phyloP scores from a whole-genome alignment of 2,888 invertebrate species.

The Leptarthrus brevirostris region DNA sequence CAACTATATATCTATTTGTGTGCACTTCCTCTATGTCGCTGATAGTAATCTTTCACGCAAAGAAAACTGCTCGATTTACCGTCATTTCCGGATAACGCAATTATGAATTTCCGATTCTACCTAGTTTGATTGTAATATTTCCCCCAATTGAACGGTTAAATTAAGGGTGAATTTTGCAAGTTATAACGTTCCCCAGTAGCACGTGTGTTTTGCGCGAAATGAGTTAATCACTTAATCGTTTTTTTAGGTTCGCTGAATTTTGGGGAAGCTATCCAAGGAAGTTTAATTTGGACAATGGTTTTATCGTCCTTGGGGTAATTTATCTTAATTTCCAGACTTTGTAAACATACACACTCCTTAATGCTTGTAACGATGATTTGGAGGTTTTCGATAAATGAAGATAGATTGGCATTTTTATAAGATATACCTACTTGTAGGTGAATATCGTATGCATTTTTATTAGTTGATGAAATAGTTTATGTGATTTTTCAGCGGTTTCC shows the following conservation, averaged over 20 bases:
- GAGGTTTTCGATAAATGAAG: constrained; percentile 34
- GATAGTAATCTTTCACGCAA: not conserved
- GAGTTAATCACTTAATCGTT: constrained; percentile 22
- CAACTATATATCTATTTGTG: not conserved
- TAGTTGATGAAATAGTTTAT: no score
- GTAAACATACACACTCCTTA: not conserved
- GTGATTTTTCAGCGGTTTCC: no score
- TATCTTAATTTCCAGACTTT: constrained; percentile 18
- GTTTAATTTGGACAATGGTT: not conserved
- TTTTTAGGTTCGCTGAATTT: constrained; percentile 5
- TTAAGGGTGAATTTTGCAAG: constrained; percentile 27
- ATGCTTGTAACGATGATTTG: constrained; percentile 35
- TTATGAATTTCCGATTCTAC: not conserved
- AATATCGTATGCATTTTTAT: no score
- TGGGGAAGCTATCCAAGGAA: not conserved
- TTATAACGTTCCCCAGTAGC: constrained; percentile 11
- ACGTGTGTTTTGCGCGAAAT: not conserved
- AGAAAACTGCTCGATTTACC: not conserved
- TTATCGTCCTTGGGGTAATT: constrained; percentile 23
- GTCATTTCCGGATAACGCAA: constrained; percentile 3
- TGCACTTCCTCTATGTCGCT: not conserved
- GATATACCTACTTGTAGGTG: no score
- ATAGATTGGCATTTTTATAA: no score
- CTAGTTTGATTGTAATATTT: not conserved
- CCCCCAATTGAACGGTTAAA: not conserved